Evolutionary conservation across 2,797 vertebrate genomes (phyloP), one percentile per base, ranked within the genome.

Genomic region (Hozukius guyotensis): DNA sequence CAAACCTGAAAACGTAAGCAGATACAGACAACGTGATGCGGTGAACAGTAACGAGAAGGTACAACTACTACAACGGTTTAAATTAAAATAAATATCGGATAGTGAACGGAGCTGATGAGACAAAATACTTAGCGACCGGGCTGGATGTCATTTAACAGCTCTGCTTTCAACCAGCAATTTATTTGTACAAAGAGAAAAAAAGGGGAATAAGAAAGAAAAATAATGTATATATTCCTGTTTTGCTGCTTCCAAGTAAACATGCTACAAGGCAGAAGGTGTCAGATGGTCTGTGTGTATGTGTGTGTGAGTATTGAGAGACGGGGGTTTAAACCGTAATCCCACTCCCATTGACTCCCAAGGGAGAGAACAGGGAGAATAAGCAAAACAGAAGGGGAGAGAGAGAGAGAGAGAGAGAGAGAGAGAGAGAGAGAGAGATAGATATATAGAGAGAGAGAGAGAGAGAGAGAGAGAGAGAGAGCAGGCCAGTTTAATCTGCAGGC

Each of bases 401-500:
- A 52, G 49, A 20, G 20, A 52, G 46, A n/a, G 46, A 49, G 63
- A 73, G 71, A n/a, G 65, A 64, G 72, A 73, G 75, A 57, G 79
- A 66, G 52, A 64, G 72, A 75, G 73, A 57, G 79, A 66, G 52
- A 64, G 72, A 75, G 73, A n/a, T n/a, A n/a, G n/a, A n/a, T n/a
- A n/a, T n/a, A n/a, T n/a, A n/a, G n/a, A n/a, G n/a, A n/a, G n/a
- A n/a, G n/a, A n/a, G n/a, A n/a, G n/a, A n/a, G n/a, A n/a, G n/a
- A 24, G 73, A 62, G 67, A 36, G 61, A 74, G 29, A 32, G 82
- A 57, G 79, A 66, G 52, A 64, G 72, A 75, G 73, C 57, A 76
- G 82, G 83, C 71, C 86, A 83, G 90, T 88, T 90, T 94, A 95
- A 96, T 95, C 93, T 93, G 92, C 69, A 68, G 84, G 84, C 87